Conservation (phyloP, 2,113 vertebrate species). For the Microtus montanus region DNA sequence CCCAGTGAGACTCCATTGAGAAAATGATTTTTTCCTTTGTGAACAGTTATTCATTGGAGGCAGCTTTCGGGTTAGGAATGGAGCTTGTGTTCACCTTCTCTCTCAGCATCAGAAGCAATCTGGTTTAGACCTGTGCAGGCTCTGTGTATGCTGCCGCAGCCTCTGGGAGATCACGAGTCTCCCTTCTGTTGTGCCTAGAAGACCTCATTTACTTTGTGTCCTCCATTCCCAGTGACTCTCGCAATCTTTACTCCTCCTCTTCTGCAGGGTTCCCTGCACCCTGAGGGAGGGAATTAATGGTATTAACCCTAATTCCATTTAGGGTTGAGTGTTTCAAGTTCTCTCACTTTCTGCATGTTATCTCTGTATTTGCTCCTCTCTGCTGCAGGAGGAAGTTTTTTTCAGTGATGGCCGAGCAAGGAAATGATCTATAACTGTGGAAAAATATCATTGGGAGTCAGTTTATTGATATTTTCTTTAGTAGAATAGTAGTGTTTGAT, state of each 20-base stretch:
- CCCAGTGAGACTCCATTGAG: too few species aligned
- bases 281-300: not conserved
- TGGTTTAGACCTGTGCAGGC: not conserved
- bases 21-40: too few species aligned
- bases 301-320: not conserved
- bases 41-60: not conserved
- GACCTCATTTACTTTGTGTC: not conserved
- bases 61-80: not conserved
- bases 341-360: not conserved
- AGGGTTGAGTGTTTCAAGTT: not conserved
- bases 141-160: not conserved
- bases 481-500: not conserved
- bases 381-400: not conserved
- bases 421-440: not conserved
- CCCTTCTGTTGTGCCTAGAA: not conserved
- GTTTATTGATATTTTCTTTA: not conserved
- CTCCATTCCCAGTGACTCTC: not conserved
- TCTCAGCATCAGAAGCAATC: not conserved
- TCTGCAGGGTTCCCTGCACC: not conserved
- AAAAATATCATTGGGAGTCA: not conserved
- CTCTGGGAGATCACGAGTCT: not conserved
- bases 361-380: not conserved
- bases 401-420: not conserved
- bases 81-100: not conserved
- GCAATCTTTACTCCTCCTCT: not conserved